Percentiles rank a stretch among this genome's conserved stretches.
These are phyloP conservation scores for Dynastes grantii DNA, from an alignment of 2,888 invertebrate species.

Conservation along the genomic window DNA sequence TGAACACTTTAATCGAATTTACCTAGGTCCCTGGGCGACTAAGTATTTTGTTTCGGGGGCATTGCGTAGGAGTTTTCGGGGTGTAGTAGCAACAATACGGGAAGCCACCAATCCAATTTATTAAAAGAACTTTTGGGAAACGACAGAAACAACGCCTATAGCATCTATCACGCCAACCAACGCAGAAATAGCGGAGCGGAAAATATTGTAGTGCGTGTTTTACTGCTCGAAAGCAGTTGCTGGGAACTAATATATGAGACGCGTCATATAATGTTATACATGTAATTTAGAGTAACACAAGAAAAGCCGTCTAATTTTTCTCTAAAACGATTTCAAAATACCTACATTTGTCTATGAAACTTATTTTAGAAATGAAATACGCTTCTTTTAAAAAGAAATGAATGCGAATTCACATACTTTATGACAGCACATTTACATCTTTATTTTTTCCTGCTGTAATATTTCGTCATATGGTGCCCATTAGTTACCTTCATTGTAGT, in stretches of 20 bases:
- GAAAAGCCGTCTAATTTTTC: neutral
- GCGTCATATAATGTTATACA: neutral
- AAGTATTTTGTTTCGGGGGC: neutral
- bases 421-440: constrained; percentile 2
- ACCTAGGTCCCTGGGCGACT: neutral
- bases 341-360: neutral
- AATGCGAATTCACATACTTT: neutral
- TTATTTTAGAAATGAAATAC: neutral
- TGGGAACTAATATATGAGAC: neutral
- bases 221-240: neutral
- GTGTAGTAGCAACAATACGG: constrained; percentile 14
- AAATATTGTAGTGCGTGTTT: neutral
- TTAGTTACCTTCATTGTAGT: no score
- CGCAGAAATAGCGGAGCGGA: constrained; percentile 7
- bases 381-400: neutral
- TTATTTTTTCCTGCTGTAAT: neutral
- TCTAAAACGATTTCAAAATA: no score
- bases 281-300: neutral
- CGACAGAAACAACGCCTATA: constrained; percentile 25
- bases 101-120: constrained; percentile 22
- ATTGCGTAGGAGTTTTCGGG: constrained; percentile 15
- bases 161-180: neutral
- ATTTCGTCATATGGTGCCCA: no score
- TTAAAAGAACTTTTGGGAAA: constrained; percentile 11
- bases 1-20: no score